Evolutionary conservation across 1,140 invertebrate genomes (phyloP), one percentile per base, ranked within the genome.

Genomic region (Drosophila sechellia): DNA sequence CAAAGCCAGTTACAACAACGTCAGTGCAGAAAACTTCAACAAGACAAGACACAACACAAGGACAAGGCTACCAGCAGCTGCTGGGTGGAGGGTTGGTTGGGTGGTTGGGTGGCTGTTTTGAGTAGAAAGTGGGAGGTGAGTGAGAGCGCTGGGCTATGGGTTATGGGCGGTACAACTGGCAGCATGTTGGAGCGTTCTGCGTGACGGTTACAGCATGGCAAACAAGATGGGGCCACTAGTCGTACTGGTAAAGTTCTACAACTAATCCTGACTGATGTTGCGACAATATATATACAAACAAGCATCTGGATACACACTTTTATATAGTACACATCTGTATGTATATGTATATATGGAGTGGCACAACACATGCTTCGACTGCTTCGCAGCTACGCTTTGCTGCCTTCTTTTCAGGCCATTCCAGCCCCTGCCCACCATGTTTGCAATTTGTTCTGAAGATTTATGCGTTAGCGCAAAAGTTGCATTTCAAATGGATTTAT

Each of bases 241-340:
- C 54, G 49, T 60, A 79, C 77, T 83, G 79, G 79, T 64, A 86
- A 87, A 87, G 43, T 86, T 86, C 83, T 79, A 76, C 83, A 86
- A 86, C 83, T 86, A 86, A 86, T 86, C 83, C 83, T 86, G 83
- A 86, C 83, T 86, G 83, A 86, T 86, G 83, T 86, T 86, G 83
- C 79, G 83, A 86, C 83, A 86, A 86, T 86, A 86, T 86, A 86
- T 85, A 86, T 85, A 85, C 68, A 84, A 81, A 74, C 66, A 46
- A 43, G 50, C 52, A 70, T 70, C 64, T 70, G 65, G 66, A 70
- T 69, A 70, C 66, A 70, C 66, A 56, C 42, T 57, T 70, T 70
- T 48, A 48, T 72, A 71, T 56, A 53, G 50, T 72, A 70, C 40
- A 69, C 31, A 50, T 48, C 40, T 55, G 57, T 65, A 4, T 22